A percentile compares a stretch with the other conserved stretches of the same genome.
Evolutionary conservation across 2,113 vertebrate species (phyloP).

Genomic region (Motacilla tschutschensis): DNA sequence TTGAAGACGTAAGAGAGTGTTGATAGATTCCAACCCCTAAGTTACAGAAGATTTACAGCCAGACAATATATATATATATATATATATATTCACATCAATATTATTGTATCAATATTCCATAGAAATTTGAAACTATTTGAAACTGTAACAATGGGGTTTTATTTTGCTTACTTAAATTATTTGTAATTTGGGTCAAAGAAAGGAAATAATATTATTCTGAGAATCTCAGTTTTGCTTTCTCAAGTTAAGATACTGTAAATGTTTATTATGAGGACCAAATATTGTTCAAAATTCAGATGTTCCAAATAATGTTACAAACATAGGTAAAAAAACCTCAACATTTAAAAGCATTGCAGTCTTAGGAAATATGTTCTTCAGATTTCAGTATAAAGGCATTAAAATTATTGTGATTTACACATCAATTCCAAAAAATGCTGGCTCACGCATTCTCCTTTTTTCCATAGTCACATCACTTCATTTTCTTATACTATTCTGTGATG

Average conservation of each 20-base stretch:
- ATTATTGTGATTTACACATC: neutral
- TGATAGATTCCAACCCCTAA: neutral
- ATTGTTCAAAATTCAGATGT: neutral
- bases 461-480: neutral
- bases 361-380: neutral
- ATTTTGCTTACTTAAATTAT: neutral
- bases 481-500: neutral
- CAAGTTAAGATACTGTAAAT: neutral
- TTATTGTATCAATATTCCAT: neutral
- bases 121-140: neutral
- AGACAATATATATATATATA: neutral
- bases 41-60: neutral
- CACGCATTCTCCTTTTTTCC: neutral
- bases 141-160: fast-evolving
- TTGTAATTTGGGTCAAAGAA: neutral
- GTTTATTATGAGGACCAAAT: neutral
- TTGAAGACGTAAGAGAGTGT: neutral
- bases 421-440: neutral
- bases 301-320: neutral
- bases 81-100: neutral
- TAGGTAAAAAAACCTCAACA: fast-evolving
- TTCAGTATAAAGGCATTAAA: neutral
- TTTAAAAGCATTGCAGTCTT: neutral
- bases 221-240: neutral
- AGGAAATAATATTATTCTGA: neutral